Conservation (phyloP, 2,797 vertebrate species). For the Sebastes variabilis region DNA sequence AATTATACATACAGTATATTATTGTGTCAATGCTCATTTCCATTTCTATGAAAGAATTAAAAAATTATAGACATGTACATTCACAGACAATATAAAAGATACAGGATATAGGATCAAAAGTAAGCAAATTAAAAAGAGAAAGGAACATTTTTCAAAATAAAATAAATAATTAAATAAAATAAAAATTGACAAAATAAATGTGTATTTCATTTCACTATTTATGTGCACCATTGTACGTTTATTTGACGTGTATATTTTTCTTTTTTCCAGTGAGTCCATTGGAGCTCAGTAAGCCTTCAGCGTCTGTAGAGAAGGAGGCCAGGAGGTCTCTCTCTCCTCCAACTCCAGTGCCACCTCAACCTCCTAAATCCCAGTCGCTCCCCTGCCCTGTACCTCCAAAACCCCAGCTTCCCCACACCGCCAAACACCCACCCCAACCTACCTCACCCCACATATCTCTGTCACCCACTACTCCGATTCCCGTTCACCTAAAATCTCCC, state of each 20-base stretch:
- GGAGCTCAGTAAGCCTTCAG: constrained; percentile 65
- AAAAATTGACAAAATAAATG: background rate
- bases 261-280: constrained; percentile 50
- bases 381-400: constrained; percentile 59
- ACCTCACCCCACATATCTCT: constrained; percentile 29
- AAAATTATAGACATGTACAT: background rate
- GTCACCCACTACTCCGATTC: constrained; percentile 60
- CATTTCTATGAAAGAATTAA: background rate
- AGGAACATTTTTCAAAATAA: background rate
- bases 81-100: background rate
- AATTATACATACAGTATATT: background rate
- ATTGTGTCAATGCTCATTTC: background rate
- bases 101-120: background rate
- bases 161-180: background rate
- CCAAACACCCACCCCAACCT: constrained; percentile 36
- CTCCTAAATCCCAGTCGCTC: constrained; percentile 30
- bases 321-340: constrained; percentile 56
- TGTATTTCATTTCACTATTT: background rate
- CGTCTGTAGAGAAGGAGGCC: constrained; percentile 72
- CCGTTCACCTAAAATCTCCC: constrained; percentile 25
- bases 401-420: constrained; percentile 34
- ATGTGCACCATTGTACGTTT: background rate
- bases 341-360: constrained; percentile 55
- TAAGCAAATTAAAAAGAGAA: background rate
- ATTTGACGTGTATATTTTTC: background rate